These are phyloP conservation scores for Orthonychiurus folsomi DNA, from an alignment of 2,888 invertebrate genomes.

Conservation along the genomic window DNA sequence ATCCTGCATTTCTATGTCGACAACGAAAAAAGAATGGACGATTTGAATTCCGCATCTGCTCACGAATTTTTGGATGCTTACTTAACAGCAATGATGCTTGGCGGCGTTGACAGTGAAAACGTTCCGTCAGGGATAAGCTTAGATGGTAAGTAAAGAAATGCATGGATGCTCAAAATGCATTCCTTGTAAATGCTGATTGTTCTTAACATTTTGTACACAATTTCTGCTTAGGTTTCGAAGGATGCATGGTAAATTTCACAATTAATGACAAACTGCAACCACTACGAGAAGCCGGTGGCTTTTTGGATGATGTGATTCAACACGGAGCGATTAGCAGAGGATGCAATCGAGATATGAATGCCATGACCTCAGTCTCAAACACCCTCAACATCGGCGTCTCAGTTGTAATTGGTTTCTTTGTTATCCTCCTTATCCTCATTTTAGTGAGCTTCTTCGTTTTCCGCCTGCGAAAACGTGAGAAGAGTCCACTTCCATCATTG, in stretches of 20 bases:
- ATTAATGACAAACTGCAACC: slow-evolving; percentile 84
- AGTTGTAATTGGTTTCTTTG: slow-evolving; percentile 86
- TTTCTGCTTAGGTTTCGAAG: slow-evolving; percentile 58
- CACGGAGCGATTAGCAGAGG: slow-evolving; percentile 66
- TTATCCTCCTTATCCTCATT: slow-evolving; percentile 77
- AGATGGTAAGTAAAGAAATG: neutral
- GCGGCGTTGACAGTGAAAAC: slow-evolving; percentile 54
- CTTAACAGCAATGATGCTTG: slow-evolving; percentile 67
- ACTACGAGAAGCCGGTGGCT: slow-evolving; percentile 75
- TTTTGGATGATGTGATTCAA: slow-evolving; percentile 60
- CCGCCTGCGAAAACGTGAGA: slow-evolving; percentile 75
- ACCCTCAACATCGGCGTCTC: slow-evolving; percentile 87
- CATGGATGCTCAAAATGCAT: neutral
- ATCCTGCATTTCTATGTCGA: slow-evolving; percentile 66
- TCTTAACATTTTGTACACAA: neutral
- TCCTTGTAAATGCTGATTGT: neutral
- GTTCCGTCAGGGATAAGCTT: neutral
- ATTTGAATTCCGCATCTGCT: slow-evolving; percentile 72
- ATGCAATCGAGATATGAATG: slow-evolving; percentile 57
- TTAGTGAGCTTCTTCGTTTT: slow-evolving; percentile 87
- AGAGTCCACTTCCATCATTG: slow-evolving; percentile 54
- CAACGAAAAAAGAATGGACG: slow-evolving; percentile 64
- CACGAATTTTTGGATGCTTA: slow-evolving; percentile 90
- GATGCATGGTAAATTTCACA: slow-evolving; percentile 80
- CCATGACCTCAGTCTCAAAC: slow-evolving; percentile 68